Evolutionary conservation across 2,113 vertebrate species (phyloP), one percentile per base, ranked within the genome.

Genomic region (Fregetta grallaria): DNA sequence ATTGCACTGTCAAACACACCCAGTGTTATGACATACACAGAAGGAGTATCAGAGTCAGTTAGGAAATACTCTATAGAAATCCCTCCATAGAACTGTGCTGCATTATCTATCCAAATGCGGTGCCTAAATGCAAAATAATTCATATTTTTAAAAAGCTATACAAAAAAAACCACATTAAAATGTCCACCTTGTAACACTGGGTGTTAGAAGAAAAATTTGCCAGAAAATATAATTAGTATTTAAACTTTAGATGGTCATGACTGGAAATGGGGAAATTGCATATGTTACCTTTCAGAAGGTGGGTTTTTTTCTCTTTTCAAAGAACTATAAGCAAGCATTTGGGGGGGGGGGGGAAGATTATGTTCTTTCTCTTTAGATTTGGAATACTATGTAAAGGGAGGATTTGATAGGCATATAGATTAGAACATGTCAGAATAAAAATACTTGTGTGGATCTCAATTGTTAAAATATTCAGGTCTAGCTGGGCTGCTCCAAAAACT

Each of bases 341-440:
- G 18, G 45, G 45, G 45, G 6, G 5, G n/a, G n/a, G n/a, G n/a
- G n/a, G n/a, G n/a, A 15, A 58, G 2, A 23, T 1, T 2, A 8
- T 47, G 2, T n/a, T 56, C 4, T 52, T 84, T 72, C 3, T 66
- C 5, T 20, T 78, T 18, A 25, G 5, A 27, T 52, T 65, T 61
- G 20, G 32, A 34, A 40, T 44, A 22, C 13, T 42, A 26, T 9
- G 15, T 44, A 22, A 42, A 59, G 7, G 10, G n/a, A 71, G 6
- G 29, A 47, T 63, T 75, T 63, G 58, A 26, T 29, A 30, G 29
- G 25, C 6, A 34, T 7, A 8, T n/a, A 47, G 18, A 47, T 61
- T 42, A 82, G 75, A 76, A 55, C 6, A 22, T 49, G 7, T 38
- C 30, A 25, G 38, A 52, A n/a, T 3, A 32, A 70, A 92, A 50